These are phyloP conservation scores for Campylomormyrus numenius DNA, from an alignment of 2,113 vertebrate species.

Conservation along the genomic window DNA sequence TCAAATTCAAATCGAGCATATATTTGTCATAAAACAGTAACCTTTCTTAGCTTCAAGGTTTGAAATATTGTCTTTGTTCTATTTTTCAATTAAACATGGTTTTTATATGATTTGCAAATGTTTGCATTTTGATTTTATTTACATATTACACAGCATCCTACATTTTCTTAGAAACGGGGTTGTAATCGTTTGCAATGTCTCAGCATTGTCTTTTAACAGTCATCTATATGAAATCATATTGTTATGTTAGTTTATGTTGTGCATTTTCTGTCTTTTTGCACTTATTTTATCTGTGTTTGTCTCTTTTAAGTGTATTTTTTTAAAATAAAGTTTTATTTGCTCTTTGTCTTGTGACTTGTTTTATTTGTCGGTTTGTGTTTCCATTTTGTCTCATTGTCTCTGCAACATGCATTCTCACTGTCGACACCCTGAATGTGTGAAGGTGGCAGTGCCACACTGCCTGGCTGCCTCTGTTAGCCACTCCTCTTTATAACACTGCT, in stretches of 20 bases:
- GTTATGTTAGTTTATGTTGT: background rate
- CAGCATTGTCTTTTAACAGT: background rate
- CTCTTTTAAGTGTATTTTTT: constrained; percentile 8
- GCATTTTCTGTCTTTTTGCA: background rate
- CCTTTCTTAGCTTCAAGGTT: background rate
- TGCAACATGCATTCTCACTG: background rate
- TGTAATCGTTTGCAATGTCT: background rate
- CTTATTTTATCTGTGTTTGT: background rate
- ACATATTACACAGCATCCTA: too few species aligned
- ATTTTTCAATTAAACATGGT: background rate
- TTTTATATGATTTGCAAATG: background rate
- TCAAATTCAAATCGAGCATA: background rate
- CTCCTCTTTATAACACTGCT: background rate
- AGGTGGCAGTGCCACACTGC: background rate
- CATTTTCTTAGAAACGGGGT: background rate
- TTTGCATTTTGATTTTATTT: too few species aligned
- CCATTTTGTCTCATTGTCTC: background rate
- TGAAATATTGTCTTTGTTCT: background rate
- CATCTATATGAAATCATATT: background rate
- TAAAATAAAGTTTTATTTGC: background rate
- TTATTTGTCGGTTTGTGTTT: background rate
- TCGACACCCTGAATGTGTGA: background rate
- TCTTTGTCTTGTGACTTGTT: background rate
- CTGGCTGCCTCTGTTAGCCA: background rate
- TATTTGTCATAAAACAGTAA: background rate